Base-by-base conservation (phyloP, 1,140 invertebrate genomes). In the Lepidurus arcticus region DNA sequence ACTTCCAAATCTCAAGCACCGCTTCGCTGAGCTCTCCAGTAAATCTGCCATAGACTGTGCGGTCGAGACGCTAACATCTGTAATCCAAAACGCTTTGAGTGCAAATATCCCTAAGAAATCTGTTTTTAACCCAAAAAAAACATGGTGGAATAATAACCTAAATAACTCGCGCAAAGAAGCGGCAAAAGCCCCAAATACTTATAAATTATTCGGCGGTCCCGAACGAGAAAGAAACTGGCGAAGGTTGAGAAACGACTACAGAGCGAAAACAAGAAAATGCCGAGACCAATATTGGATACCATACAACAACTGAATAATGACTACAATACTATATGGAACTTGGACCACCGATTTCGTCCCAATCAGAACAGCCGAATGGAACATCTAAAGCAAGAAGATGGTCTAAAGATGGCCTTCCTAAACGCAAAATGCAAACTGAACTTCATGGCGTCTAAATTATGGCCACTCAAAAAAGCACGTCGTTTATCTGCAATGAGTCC, bases 241-340 rank as follows among this genome's bases (percentile, higher is more conserved):
- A 76, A n/a, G 44, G 42, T 76, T 42, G 75, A 76, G 44, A 44
- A 44, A 76, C 1, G 10, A 1, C 11, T 44, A 44, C 21, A 76
- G 42, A 76, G 42, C 75, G 3, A 76, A n/a, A 76, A 76, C n/a
- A 24, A 76, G 42, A 44, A 42, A 76, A 43, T 42, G 9, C 42
- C 42, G n/a, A 76, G 44, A 42, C 16, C 75, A 42, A 76, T 76
- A 42, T n/a, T 76, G 75, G 75, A n/a, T n/a, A n/a, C n/a, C n/a
- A 76, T 42, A 42, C 42, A 76, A 42, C 21, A 21, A 21, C 75
- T 76, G n/a, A 44, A 76, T 44, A 44, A 76, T 26, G 75, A 76
- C 75, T 21, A 24, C 24, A 24, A 24, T 24, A 24, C 24, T 24
- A 24, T 24, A 44, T n/a, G n/a, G 44, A 21, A 76, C 8, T 44